Evolutionary conservation across 1,140 invertebrate genomes (phyloP).

Genomic region (Lamellibrachia luymesi): DNA sequence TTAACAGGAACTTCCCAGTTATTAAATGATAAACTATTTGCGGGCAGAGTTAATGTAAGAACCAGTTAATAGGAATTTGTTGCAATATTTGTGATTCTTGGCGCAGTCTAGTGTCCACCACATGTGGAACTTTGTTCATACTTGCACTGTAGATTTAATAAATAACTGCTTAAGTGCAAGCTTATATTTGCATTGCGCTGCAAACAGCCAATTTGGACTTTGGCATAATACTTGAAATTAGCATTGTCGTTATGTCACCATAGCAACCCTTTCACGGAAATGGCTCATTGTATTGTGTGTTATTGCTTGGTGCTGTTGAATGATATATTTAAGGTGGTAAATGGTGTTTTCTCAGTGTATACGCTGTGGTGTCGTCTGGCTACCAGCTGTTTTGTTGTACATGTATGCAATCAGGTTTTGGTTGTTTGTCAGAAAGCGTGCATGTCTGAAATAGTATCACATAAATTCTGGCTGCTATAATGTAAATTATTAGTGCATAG

Average conservation of each 20-base stretch:
- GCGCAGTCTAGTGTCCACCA: too few species aligned
- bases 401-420: neutral
- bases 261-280: neutral
- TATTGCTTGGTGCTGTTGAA: neutral
- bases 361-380: neutral
- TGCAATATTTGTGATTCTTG: neutral
- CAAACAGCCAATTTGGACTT: neutral
- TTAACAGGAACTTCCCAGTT: neutral
- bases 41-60: neutral
- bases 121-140: neutral
- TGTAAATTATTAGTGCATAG: neutral
- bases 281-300: neutral
- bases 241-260: neutral
- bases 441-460: neutral
- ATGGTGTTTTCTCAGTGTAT: neutral
- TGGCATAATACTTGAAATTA: constrained; percentile 5
- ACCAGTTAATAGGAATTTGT: neutral
- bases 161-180: neutral
- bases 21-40: neutral
- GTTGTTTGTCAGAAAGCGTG: neutral
- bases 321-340: neutral
- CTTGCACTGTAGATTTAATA: neutral
- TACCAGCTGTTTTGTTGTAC: neutral
- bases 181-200: neutral
- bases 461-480: neutral